phyloP scores from a whole-genome alignment of 2,888 invertebrate genomes.

The Parnassius glacialis region DNA sequence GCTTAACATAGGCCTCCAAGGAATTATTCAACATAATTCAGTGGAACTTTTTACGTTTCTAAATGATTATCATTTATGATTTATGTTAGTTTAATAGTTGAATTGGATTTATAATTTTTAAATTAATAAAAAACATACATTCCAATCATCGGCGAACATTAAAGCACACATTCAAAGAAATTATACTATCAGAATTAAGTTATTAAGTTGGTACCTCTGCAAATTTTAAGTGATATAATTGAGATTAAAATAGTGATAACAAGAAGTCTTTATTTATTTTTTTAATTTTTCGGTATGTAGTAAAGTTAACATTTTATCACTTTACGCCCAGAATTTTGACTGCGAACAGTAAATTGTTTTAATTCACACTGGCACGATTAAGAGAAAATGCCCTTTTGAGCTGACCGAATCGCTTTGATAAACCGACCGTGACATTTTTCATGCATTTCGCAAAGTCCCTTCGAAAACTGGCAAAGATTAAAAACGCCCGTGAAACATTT shows the following conservation, averaged over 20 bases:
- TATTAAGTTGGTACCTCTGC: not conserved
- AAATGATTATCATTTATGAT: too few relatives aligned
- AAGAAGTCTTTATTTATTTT: conserved; percentile 10
- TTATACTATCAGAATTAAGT: too few relatives aligned
- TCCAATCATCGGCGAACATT: too few relatives aligned
- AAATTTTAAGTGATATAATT: conserved; percentile 11
- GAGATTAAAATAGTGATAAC: conserved; percentile 2
- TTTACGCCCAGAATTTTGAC: not conserved
- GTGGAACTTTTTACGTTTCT: too few relatives aligned
- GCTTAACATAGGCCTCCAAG: too few relatives aligned
- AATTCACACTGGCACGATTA: conserved; percentile 24
- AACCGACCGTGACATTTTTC: conserved; percentile 68
- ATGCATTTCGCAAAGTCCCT: conserved; percentile 51
- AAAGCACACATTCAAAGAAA: too few relatives aligned
- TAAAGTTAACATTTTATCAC: conserved; percentile 23
- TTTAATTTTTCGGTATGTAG: not conserved
- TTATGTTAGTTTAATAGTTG: too few relatives aligned
- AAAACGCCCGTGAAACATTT: conserved; percentile 43
- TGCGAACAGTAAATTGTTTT: conserved; percentile 21
- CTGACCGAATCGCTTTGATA: conserved; percentile 52
- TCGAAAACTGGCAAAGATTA: conserved; percentile 58
- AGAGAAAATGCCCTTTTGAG: conserved; percentile 54
- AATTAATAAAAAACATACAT: too few relatives aligned
- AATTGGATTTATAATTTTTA: too few relatives aligned
- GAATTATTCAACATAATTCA: too few relatives aligned